Evolutionary conservation across 2,888 invertebrate genomes (phyloP).

Genomic region (Aelia acuminata): DNA sequence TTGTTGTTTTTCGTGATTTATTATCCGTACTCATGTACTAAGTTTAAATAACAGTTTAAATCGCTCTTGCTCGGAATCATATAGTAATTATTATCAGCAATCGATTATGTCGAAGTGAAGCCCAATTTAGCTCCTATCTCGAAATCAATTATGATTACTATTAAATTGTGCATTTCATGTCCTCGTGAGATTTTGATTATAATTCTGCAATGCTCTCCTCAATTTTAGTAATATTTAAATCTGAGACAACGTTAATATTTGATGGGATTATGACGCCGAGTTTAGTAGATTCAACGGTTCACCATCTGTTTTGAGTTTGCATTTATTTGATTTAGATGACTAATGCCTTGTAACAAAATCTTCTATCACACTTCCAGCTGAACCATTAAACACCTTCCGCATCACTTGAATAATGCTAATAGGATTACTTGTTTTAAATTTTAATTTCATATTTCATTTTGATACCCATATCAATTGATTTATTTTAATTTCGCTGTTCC

Average conservation of each 20-base stretch:
- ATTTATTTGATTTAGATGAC: not conserved
- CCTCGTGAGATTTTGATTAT: not conserved
- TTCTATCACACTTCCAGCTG: not conserved
- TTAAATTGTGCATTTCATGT: not conserved
- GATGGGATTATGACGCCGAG: not conserved
- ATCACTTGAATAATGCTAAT: not conserved
- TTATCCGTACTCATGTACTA: too few relatives aligned
- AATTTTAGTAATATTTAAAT: not conserved
- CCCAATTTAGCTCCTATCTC: not conserved
- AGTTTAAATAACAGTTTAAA: too few relatives aligned
- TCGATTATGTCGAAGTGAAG: too few relatives aligned
- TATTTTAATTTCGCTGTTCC: too few relatives aligned
- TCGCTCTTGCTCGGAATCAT: too few relatives aligned
- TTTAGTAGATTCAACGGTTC: not conserved
- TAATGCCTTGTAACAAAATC: not conserved
- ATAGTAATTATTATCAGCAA: too few relatives aligned
- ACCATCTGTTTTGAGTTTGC: not conserved
- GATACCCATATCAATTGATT: too few relatives aligned
- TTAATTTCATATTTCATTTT: not conserved
- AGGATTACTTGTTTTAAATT: not conserved
- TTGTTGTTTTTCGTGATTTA: too few relatives aligned
- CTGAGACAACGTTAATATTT: not conserved
- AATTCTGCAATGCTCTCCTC: fast-evolving
- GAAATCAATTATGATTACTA: not conserved
- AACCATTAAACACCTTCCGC: not conserved